Conservation (phyloP, 2,888 invertebrate genomes). For the Apoda limacodes region DNA sequence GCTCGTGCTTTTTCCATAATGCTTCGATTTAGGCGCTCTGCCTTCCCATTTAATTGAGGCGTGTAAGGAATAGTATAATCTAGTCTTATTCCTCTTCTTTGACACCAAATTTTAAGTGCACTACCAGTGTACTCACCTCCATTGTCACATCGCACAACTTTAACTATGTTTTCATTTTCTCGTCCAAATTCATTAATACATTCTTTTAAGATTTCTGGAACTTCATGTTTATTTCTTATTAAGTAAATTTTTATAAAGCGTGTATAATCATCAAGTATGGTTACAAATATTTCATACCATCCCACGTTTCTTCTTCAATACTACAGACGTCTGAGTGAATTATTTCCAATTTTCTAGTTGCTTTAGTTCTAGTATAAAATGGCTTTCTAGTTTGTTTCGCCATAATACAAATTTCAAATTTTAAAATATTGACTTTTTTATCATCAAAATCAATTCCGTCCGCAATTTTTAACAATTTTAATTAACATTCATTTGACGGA, state of each 20-base stretch:
- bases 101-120: conserved; percentile 4
- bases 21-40: conserved; percentile 11
- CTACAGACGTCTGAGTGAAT: conserved; percentile 2
- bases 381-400: conserved; percentile 4
- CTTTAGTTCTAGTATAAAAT: not conserved
- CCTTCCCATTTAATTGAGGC: conserved; percentile 10
- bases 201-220: not conserved
- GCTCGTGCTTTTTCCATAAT: conserved; percentile 13
- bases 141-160: not conserved
- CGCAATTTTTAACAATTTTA: too few species aligned
- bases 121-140: not conserved
- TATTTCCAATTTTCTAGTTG: conserved; percentile 1
- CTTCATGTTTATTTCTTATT: not conserved
- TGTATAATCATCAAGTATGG: conserved; percentile 16
- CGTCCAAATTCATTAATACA: not conserved
- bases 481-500: too few species aligned
- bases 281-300: conserved; percentile 17
- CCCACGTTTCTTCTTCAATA: conserved; percentile 17
- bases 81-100: conserved; percentile 1
- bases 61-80: conserved; percentile 6
- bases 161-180: not conserved
- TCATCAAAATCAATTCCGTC: too few species aligned
- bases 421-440: too few species aligned
- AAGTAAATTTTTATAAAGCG: conserved; percentile 1
- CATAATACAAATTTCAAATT: conserved; percentile 3